Conservation (phyloP, 2,797 vertebrate species). For the Cyprinodon diabolis region DNA sequence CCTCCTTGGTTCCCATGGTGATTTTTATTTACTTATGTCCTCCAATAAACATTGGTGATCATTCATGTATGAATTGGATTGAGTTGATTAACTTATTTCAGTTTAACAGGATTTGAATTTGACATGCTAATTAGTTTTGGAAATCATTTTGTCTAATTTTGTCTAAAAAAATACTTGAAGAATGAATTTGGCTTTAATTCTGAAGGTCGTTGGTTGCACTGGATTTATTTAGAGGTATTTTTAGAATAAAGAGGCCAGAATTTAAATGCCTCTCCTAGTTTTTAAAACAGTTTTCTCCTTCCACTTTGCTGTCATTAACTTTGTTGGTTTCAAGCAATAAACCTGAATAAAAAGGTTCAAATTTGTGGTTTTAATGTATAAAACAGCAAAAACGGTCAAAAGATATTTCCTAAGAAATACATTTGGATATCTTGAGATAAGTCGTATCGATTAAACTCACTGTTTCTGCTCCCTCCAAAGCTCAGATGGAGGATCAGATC, state of each 20-base stretch:
- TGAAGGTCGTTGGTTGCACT: background rate
- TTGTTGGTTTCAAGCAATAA: background rate
- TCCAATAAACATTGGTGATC: too few relatives aligned
- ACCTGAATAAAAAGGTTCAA: background rate
- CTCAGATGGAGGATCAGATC: background rate
- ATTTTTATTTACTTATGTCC: too few relatives aligned
- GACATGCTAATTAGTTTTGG: too few relatives aligned
- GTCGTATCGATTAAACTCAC: background rate
- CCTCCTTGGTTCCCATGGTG: too few relatives aligned
- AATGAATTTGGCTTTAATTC: background rate
- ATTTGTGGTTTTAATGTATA: background rate
- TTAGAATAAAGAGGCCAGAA: too few relatives aligned
- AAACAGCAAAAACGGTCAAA: background rate
- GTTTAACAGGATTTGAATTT: too few relatives aligned
- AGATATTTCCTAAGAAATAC: background rate
- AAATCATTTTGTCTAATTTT: too few relatives aligned
- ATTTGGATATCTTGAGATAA: background rate
- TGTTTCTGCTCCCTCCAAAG: background rate
- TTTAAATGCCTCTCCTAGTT: too few relatives aligned
- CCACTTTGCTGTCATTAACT: background rate
- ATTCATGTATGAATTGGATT: background rate
- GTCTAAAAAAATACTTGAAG: background rate
- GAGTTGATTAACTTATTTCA: background rate
- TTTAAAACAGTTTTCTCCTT: too few relatives aligned
- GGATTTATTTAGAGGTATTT: background rate